Evolutionary conservation across 2,113 vertebrate genomes (phyloP).

Genomic region (Garra rufa): DNA sequence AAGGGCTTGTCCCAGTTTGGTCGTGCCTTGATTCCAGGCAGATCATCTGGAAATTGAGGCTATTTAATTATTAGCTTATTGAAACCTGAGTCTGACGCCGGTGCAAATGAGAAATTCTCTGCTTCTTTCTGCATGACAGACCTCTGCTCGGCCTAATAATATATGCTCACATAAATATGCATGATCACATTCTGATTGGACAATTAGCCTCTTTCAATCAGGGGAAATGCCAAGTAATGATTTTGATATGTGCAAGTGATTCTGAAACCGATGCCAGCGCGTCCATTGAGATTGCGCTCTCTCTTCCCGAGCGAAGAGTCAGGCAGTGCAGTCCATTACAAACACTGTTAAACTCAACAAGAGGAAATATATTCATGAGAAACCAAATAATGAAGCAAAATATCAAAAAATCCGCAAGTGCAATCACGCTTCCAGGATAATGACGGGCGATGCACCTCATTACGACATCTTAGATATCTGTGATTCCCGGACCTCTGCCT

Average conservation of each 20-base stretch:
- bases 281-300: constrained; percentile 24
- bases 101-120: background rate
- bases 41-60: constrained; percentile 40
- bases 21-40: constrained; percentile 23
- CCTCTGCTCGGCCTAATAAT: constrained; percentile 20
- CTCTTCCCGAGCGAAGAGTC: background rate
- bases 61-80: constrained; percentile 41
- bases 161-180: constrained; percentile 45
- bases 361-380: constrained; percentile 46
- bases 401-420: background rate
- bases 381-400: constrained; percentile 44
- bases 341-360: constrained; percentile 38
- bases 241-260: constrained; percentile 39
- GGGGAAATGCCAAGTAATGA: constrained; percentile 48
- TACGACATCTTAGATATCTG: constrained; percentile 16
- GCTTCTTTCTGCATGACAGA: constrained; percentile 22
- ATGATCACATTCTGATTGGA: constrained; percentile 42
- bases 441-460: constrained; percentile 26
- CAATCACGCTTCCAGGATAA: constrained; percentile 22
- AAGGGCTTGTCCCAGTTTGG: constrained; percentile 43
- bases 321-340: constrained; percentile 42
- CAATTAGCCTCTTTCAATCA: constrained; percentile 41
- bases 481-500: constrained; percentile 11
- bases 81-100: constrained; percentile 7
- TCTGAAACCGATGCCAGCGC: background rate